Percentiles rank a stretch among this genome's conserved stretches.
Evolutionary conservation across 1,140 invertebrate genomes (phyloP).

Genomic region (Phocides pigmalion): DNA sequence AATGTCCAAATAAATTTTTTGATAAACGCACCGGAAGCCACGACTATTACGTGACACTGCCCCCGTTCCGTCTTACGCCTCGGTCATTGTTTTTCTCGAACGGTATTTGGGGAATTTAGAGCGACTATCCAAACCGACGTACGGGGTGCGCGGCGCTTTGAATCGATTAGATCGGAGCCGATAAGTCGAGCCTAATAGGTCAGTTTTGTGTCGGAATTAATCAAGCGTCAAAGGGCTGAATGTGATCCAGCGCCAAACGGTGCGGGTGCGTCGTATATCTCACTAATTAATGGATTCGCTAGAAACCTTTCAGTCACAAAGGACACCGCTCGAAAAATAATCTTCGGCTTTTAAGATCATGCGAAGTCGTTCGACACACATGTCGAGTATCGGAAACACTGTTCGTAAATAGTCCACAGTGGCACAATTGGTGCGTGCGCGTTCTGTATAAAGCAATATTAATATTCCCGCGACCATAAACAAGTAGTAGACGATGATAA

Average conservation of each 20-base stretch:
- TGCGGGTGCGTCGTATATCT: conserved; percentile 73
- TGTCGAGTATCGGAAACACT: conserved; percentile 22
- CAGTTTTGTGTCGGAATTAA: conserved; percentile 79
- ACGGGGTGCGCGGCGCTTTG: conserved; percentile 70
- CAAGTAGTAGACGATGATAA: conserved; percentile 73
- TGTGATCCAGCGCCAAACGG: conserved; percentile 67
- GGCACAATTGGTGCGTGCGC: conserved; percentile 47
- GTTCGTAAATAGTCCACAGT: conserved; percentile 4
- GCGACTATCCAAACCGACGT: conserved; percentile 57
- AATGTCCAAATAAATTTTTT: conserved; percentile 81
- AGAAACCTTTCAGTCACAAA: conserved; percentile 74
- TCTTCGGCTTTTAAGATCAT: conserved; percentile 39
- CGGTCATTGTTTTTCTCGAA: conserved; percentile 73
- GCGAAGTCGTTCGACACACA: conserved; percentile 25
- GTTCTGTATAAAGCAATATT: conserved; percentile 73
- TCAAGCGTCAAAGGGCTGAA: conserved; percentile 76
- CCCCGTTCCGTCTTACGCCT: conserved; percentile 67
- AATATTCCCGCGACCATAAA: conserved; percentile 67
- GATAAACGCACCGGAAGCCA: conserved; percentile 76
- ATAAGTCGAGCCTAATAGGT: conserved; percentile 74
- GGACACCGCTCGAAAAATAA: conserved; percentile 64
- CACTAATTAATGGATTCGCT: conserved; percentile 80
- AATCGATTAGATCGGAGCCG: conserved; percentile 75
- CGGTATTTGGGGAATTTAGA: conserved; percentile 67
- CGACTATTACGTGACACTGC: conserved; percentile 75